Percentiles rank a stretch among this genome's conserved stretches.
Conservation (phyloP, 2,113 vertebrate species). For the Ptilonorhynchus violaceus region DNA sequence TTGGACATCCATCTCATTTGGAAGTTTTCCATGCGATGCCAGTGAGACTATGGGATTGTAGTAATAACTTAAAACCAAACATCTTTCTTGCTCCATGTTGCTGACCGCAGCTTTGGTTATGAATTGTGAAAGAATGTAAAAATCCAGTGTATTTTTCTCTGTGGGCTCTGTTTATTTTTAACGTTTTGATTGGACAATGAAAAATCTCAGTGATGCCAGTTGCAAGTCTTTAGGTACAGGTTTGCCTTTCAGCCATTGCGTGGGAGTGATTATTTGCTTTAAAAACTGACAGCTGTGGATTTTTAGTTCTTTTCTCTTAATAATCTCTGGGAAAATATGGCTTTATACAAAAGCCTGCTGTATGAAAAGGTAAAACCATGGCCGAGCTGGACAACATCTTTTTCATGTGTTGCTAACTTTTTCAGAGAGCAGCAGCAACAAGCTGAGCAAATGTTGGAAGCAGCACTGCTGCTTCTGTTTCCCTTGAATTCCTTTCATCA, state of each 20-base stretch:
- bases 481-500: neutral
- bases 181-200: neutral
- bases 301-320: neutral
- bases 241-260: neutral
- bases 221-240: slow-evolving; percentile 1
- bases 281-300: neutral
- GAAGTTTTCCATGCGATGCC: neutral
- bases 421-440: neutral
- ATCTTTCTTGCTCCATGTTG: neutral
- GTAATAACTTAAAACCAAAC: neutral
- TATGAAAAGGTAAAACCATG: neutral
- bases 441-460: neutral
- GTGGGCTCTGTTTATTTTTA: slow-evolving; percentile 1
- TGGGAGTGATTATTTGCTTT: neutral
- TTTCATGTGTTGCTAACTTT: neutral
- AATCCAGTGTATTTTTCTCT: slow-evolving; percentile 1
- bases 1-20: slow-evolving; percentile 17
- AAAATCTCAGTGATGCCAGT: neutral
- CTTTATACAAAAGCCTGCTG: neutral
- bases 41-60: neutral
- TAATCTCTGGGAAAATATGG: neutral
- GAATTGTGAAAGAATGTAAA: slow-evolving; percentile 44
- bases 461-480: neutral
- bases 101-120: neutral
- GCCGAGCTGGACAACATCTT: neutral